phyloP scores from a whole-genome alignment of 1,140 invertebrate genomes.

The Pentalonia nigronervosa region DNA sequence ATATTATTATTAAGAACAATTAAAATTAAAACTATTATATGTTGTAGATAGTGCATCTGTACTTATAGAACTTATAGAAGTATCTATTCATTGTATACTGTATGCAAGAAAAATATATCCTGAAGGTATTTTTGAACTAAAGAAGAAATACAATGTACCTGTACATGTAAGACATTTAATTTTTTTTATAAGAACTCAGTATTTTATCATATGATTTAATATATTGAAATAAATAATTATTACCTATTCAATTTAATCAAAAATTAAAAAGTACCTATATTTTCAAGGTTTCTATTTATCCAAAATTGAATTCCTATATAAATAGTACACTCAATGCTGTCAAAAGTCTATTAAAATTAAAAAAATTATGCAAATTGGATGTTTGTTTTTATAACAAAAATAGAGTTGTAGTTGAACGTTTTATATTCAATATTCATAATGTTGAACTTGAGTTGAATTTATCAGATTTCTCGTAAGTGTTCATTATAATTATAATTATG shows the following conservation, averaged over 20 bases:
- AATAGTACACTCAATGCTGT: slow-evolving; percentile 67
- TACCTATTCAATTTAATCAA: no score
- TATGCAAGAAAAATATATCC: slow-evolving; percentile 70
- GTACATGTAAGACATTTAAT: slow-evolving; percentile 64
- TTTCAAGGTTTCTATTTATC: slow-evolving; percentile 66
- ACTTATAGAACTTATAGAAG: slow-evolving; percentile 69
- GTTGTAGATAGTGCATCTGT: slow-evolving; percentile 64
- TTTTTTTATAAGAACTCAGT: neutral
- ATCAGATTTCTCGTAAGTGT: slow-evolving; percentile 48
- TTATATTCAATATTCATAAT: slow-evolving; percentile 67
- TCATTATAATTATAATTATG: neutral
- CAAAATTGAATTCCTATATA: slow-evolving; percentile 70
- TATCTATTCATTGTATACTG: slow-evolving; percentile 69
- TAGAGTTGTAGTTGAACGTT: slow-evolving; percentile 66
- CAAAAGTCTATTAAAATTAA: slow-evolving; percentile 65
- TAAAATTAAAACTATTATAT: neutral
- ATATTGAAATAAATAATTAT: no score
- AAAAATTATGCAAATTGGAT: slow-evolving; percentile 64
- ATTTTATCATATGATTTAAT: neutral
- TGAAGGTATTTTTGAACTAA: slow-evolving; percentile 68
- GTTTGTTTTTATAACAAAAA: slow-evolving; percentile 65
- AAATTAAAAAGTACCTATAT: no score
- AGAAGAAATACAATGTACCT: slow-evolving; percentile 69
- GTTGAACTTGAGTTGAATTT: slow-evolving; percentile 48
- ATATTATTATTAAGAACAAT: no score